Percentiles rank a stretch among this genome's conserved stretches.
Evolutionary conservation across 2,888 invertebrate genomes (phyloP).

Genomic region (Brachynemurus nebulosus): DNA sequence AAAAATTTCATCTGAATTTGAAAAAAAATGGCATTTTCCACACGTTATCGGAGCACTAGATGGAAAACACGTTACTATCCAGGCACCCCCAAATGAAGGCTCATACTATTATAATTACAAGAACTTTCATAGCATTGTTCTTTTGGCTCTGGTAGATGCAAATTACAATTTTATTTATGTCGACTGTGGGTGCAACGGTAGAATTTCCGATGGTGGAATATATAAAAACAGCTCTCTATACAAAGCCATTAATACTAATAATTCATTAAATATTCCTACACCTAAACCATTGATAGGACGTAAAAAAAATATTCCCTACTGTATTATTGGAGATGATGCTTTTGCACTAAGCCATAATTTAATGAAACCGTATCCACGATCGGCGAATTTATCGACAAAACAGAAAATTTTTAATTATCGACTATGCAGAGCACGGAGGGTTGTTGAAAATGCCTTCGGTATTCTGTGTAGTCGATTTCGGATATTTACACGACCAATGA

Average conservation of each 20-base stretch:
- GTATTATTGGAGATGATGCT: constrained; percentile 17
- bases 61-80: constrained; percentile 16
- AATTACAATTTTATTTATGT: constrained; percentile 16
- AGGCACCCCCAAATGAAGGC: constrained; percentile 13
- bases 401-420: constrained; percentile 19
- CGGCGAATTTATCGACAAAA: constrained; percentile 11
- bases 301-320: too few species aligned
- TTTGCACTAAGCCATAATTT: constrained; percentile 17
- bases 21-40: constrained; percentile 15
- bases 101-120: constrained; percentile 18
- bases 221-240: constrained; percentile 15
- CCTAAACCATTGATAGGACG: constrained; percentile 14
- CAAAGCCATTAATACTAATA: constrained; percentile 13
- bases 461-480: constrained; percentile 17
- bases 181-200: constrained; percentile 14
- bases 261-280: constrained; percentile 14
- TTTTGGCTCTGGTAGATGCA: constrained; percentile 15
- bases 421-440: constrained; percentile 17
- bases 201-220: constrained; percentile 16
- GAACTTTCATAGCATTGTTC: constrained; percentile 14
- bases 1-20: constrained; percentile 14
- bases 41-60: constrained; percentile 15
- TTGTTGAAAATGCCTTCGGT: constrained; percentile 19
- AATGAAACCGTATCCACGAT: constrained; percentile 14
- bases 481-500: constrained; percentile 12